Percentiles rank a stretch among this genome's conserved stretches.
These are phyloP conservation scores for Myiagra hebetior DNA, from an alignment of 2,113 vertebrate species.

Conservation along the genomic window DNA sequence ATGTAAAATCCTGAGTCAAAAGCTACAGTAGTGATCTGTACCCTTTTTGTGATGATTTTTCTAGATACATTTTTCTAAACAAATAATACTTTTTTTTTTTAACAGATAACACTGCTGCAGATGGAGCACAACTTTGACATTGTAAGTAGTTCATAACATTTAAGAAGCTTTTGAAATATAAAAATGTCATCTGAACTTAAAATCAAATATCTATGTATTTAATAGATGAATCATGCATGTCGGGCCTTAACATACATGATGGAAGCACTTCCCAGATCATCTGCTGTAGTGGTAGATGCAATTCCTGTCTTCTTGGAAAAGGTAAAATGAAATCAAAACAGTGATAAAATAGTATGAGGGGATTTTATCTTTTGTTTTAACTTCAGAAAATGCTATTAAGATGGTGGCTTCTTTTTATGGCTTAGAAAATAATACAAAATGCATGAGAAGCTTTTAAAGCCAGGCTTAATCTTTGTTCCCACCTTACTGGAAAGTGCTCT, in stretches of 20 bases:
- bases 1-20: background rate
- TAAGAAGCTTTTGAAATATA: background rate
- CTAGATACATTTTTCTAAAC: background rate
- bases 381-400: background rate
- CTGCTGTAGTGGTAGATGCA: slow-evolving; percentile 97
- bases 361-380: background rate
- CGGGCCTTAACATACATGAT: slow-evolving; percentile 99
- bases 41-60: background rate
- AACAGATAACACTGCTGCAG: slow-evolving; percentile 95
- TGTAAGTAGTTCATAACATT: slow-evolving; percentile 79
- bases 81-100: background rate
- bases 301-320: slow-evolving; percentile 99
- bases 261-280: slow-evolving; percentile 97
- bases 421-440: background rate
- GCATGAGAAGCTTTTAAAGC: background rate
- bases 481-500: background rate
- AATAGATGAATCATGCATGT: slow-evolving; percentile 97
- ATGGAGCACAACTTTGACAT: slow-evolving; percentile 99
- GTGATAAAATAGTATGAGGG: background rate
- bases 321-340: slow-evolving; percentile 68
- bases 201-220: background rate
- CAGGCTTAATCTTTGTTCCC: background rate
- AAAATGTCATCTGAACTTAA: background rate
- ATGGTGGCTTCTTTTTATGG: background rate
- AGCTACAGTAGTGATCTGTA: background rate